Evolutionary conservation across 2,113 vertebrate genomes (phyloP), one percentile per base, ranked within the genome.

Genomic region (Thalassarche chlororhynchos): DNA sequence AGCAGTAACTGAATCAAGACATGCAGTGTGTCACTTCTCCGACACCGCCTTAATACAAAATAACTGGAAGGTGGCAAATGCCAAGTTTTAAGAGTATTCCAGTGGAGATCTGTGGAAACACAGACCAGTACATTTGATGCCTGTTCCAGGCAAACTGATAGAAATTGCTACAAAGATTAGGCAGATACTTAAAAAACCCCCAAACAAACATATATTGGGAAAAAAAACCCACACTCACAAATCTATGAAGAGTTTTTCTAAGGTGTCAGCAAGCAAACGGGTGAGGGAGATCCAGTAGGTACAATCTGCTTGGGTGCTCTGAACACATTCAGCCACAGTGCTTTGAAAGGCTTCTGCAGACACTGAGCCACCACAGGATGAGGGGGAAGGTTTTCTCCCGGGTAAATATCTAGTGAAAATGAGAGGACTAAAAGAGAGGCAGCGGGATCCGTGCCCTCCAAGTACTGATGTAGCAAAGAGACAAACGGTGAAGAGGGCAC

Each of bases 11-110:
- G 55, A 75, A 77, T 8, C 19, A 36, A 15, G 28, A 61, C 0
- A 0, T 6, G 55, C 23, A 29, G 24, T 2, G 9, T 14, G 24
- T 40, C 49, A 32, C 17, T 71, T 17, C 68, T 83, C 36, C 1
- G 2, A 58, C 21, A 10, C 12, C 4, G 1, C 23, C 46, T 36
- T 58, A 61, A 69, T 9, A 36, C 0, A 0, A 65, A 94, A 15
- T 24, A 84, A 28, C n/a, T 29, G n/a, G 3, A 71, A 89, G 44
- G 47, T 49, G 51, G 24, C 31, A 81, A 89, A 78, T 13, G 12
- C 7, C 46, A 44, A 17, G 17, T 26, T 69, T 32, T 49, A 77
- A n/a, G 38, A 69, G 26, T 52, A 71, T 36, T 75, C 13, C 21
- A 71, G 51, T 2, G 6, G 46, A 57, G 14, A 62, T 26, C 46